Base-by-base conservation (phyloP, 1,140 invertebrate genomes). In the Drosophila willistoni region DNA sequence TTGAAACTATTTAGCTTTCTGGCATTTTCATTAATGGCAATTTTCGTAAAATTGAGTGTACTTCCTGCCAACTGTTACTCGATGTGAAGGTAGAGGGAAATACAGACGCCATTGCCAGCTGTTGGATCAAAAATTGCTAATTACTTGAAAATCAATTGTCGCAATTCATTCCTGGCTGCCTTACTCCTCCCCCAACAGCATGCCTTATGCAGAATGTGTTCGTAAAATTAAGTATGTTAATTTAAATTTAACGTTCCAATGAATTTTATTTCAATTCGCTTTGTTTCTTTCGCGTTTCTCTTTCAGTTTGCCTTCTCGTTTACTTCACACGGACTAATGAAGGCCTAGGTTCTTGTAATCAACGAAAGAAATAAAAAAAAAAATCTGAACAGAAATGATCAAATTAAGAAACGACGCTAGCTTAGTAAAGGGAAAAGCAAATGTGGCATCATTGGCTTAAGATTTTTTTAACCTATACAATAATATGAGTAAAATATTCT, bases 161-260 rank as follows among this genome's bases (percentile, higher is more conserved):
- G 83, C 84, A 87, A 87, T 89, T 87, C 79, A 87, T 79, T 87
- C 73, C 69, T 69, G 73, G 17, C 17, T 51, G 9, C 44, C 44
- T 61, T 34, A 34, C 33, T 70, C 73, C 63, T 17, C 44, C n/a
- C 3, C 41, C 60, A 1, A 1, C 14, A 25, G 42, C 33, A n/a
- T 33, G 25, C 14, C 25, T 34, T 13, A 22, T 55, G 42, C 29
- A 17, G 54, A 17, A 55, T 55, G 67, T 57, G 41, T 61, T 76
- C 64, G 80, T 68, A 68, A 82, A 86, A 89, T 86, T 83, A 83
- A 86, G 84, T 87, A 86, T 87, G 83, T 79, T 80, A 87, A 86
- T 87, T 79, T 89, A 80, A 89, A 83, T 89, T 89, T 74, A 74
- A 83, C 83, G 84, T 87, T 83, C 72, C 76, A 83, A 89, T 87